Conservation (phyloP, 1,140 invertebrate species). For the Copidosoma floridanum region DNA sequence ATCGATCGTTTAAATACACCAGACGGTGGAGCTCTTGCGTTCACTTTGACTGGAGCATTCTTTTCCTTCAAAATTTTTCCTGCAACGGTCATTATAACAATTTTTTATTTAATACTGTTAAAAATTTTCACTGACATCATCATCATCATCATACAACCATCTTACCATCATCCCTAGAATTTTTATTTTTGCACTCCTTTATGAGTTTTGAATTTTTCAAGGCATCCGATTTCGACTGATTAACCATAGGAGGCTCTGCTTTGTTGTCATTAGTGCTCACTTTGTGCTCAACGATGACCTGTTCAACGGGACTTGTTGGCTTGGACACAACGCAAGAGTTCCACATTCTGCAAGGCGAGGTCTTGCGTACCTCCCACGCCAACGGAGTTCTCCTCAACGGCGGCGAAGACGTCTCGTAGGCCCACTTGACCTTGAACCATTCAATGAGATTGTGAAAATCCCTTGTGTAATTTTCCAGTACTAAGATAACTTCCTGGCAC, state of each 20-base stretch:
- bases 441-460: constrained; percentile 92
- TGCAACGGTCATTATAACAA: too few relatives aligned
- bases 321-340: constrained; percentile 44
- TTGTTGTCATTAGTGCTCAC: constrained; percentile 9
- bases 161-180: constrained; percentile 20
- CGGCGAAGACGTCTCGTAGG: constrained; percentile 85
- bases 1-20: constrained; percentile 24
- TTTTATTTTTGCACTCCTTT: constrained; percentile 22
- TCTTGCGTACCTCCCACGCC: constrained; percentile 93
- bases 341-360: constrained; percentile 67
- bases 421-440: constrained; percentile 89
- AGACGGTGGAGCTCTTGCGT: neutral
- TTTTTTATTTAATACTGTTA: too few relatives aligned
- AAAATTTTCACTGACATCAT: too few relatives aligned
- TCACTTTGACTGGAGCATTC: neutral
- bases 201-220: constrained; percentile 11
- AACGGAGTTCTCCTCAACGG: constrained; percentile 82
- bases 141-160: too few relatives aligned
- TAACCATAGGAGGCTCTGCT: constrained; percentile 5
- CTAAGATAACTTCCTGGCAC: constrained; percentile 89
- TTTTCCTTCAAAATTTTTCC: constrained; percentile 14
- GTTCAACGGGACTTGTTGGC: constrained; percentile 53
- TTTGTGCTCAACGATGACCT: constrained; percentile 37
- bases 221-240: neutral
- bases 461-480: constrained; percentile 88